Evolutionary conservation across 2,113 vertebrate species (phyloP).

Genomic region (Sceloporus tristichus): DNA sequence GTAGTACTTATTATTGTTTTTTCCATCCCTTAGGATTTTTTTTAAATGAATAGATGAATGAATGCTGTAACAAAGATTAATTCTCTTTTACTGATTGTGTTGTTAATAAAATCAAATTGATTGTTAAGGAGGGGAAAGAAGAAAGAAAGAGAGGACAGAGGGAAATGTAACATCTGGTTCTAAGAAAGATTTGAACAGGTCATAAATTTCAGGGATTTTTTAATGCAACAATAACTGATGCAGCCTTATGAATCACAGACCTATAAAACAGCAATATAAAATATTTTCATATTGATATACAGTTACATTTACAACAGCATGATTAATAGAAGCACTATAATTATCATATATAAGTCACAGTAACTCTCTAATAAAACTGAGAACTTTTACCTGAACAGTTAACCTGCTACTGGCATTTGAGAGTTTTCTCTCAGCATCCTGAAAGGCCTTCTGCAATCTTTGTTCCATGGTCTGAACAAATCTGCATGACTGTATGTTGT

Average conservation of each 20-base stretch:
- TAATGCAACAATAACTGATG: neutral
- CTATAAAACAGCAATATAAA: conserved; percentile 7
- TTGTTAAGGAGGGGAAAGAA: neutral
- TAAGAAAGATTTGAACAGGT: neutral
- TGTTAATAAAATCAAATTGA: neutral
- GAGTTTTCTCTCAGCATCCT: conserved; percentile 90
- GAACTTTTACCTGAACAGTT: conserved; percentile 86
- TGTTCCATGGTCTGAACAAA: conserved; percentile 96
- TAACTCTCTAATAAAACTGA: neutral
- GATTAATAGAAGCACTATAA: neutral
- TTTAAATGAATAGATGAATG: neutral
- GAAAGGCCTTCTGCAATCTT: conserved; percentile 91
- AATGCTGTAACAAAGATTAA: neutral
- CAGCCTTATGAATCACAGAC: neutral
- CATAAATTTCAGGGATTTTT: neutral
- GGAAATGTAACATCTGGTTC: neutral
- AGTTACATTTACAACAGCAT: neutral
- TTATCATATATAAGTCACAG: conserved; percentile 9
- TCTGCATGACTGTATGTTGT: conserved; percentile 91
- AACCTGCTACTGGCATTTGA: conserved; percentile 85
- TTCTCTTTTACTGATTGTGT: neutral
- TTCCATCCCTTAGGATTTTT: neutral
- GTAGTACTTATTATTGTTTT: neutral
- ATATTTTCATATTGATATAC: neutral
- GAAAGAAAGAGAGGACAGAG: neutral